Conservation (phyloP, 2,888 invertebrate genomes). For the Heliconius hortense region DNA sequence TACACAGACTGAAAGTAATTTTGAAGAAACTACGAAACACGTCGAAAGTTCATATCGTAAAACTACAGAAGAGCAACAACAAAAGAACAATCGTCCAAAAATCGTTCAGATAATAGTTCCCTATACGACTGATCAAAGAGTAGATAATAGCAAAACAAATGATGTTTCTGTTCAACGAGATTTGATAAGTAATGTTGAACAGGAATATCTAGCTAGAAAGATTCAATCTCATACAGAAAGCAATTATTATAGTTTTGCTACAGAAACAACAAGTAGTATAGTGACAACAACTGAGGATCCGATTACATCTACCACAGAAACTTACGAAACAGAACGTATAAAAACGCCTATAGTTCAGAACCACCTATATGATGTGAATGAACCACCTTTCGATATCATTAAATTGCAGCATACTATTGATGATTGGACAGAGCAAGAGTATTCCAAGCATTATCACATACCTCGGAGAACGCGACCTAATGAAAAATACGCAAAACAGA, state of each 20-base stretch:
- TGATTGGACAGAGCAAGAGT: conserved; percentile 91
- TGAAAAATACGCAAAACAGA: conserved; percentile 86
- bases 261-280: conserved; percentile 56
- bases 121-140: conserved; percentile 83
- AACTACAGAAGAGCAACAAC: conserved; percentile 50
- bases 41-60: conserved; percentile 53
- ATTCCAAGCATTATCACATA: conserved; percentile 77
- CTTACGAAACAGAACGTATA: conserved; percentile 76
- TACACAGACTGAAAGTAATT: conserved; percentile 51
- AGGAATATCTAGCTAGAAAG: conserved; percentile 75
- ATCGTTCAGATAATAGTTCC: conserved; percentile 91
- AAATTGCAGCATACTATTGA: conserved; percentile 91
- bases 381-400: conserved; percentile 86
- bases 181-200: conserved; percentile 55
- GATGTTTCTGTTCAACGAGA: conserved; percentile 64
- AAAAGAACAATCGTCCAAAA: conserved; percentile 79
- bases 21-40: conserved; percentile 63
- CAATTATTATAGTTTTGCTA: conserved; percentile 49
- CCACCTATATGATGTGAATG: conserved; percentile 72
- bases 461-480: conserved; percentile 78
- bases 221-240: conserved; percentile 66
- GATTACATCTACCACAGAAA: conserved; percentile 60
- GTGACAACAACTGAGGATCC: conserved; percentile 61
- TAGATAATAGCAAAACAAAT: conserved; percentile 44
- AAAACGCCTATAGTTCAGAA: conserved; percentile 65